Conservation (phyloP, 1,140 invertebrate genomes). For the Drosophila orosa region DNA sequence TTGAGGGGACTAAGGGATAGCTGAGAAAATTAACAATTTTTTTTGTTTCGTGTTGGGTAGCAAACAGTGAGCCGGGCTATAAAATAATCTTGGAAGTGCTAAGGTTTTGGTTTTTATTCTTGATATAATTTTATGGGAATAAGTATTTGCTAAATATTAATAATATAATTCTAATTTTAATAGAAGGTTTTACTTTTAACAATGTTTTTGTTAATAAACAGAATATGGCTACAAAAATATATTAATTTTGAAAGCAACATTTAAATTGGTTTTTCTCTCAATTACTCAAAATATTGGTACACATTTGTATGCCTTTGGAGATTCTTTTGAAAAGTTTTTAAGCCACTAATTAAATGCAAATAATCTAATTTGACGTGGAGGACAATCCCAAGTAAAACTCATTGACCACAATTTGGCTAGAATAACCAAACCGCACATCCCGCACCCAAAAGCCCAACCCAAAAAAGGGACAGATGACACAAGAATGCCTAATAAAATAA, state of each 20-base stretch:
- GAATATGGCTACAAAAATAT: too few species aligned
- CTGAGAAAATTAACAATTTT: slow-evolving; percentile 28
- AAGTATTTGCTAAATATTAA: neutral
- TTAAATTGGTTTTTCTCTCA: neutral
- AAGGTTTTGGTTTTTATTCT: neutral
- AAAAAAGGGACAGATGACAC: slow-evolving; percentile 30
- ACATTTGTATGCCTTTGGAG: neutral
- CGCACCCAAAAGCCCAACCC: neutral
- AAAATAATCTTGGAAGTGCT: neutral
- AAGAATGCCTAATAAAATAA: slow-evolving; percentile 52
- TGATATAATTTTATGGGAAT: neutral
- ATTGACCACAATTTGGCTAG: slow-evolving; percentile 30
- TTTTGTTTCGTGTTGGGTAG: neutral
- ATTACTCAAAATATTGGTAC: neutral
- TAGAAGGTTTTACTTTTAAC: neutral
- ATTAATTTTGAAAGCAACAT: neutral
- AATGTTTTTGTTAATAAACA: too few species aligned
- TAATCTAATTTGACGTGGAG: slow-evolving; percentile 20
- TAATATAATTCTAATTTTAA: neutral
- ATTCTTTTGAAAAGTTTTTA: slow-evolving; percentile 9
- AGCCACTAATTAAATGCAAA: slow-evolving; percentile 28
- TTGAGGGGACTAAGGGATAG: slow-evolving; percentile 18
- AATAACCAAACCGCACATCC: slow-evolving; percentile 24
- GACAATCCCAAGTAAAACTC: neutral
- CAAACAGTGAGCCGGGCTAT: neutral